phyloP scores from a whole-genome alignment of 2,888 invertebrate species.

The Furcula furcula region DNA sequence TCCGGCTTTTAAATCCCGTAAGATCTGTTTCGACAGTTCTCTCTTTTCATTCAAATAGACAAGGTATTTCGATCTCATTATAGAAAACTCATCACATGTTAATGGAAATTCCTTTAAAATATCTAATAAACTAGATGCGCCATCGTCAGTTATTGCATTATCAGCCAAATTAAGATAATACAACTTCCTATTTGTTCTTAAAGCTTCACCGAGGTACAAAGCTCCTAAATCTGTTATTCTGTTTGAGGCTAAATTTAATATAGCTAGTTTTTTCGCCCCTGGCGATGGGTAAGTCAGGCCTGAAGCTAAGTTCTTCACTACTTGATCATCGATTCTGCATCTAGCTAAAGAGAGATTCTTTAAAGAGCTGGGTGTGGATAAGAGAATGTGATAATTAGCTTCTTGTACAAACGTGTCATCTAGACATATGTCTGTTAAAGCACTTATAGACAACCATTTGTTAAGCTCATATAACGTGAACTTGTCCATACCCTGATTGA shows the following conservation, averaged over 20 bases:
- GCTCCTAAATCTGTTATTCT: constrained; percentile 52
- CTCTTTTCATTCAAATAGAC: constrained; percentile 37
- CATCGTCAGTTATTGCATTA: constrained; percentile 50
- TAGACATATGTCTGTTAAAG: constrained; percentile 52
- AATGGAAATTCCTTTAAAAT: constrained; percentile 41
- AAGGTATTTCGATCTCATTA: constrained; percentile 29
- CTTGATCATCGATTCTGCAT: constrained; percentile 48
- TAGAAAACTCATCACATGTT: constrained; percentile 33
- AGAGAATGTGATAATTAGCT: constrained; percentile 44
- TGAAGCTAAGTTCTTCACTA: constrained; percentile 36
- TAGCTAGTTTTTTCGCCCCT: constrained; percentile 39
- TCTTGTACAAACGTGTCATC: constrained; percentile 39
- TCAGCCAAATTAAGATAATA: constrained; percentile 52
- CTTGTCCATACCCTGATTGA: constrained; percentile 38
- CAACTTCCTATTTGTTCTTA: constrained; percentile 49
- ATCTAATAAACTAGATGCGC: constrained; percentile 36
- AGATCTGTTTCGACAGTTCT: constrained; percentile 21
- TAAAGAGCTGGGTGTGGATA: constrained; percentile 32
- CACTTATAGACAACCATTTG: constrained; percentile 34
- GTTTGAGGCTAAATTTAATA: constrained; percentile 55
- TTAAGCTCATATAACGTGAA: constrained; percentile 43
- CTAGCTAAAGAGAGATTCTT: constrained; percentile 47
- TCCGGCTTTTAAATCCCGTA: constrained; percentile 27
- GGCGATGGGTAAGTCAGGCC: constrained; percentile 33
- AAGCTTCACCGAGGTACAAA: constrained; percentile 34